Evolutionary conservation across 2,797 vertebrate species (phyloP).

Genomic region (Aphelocoma californica): DNA sequence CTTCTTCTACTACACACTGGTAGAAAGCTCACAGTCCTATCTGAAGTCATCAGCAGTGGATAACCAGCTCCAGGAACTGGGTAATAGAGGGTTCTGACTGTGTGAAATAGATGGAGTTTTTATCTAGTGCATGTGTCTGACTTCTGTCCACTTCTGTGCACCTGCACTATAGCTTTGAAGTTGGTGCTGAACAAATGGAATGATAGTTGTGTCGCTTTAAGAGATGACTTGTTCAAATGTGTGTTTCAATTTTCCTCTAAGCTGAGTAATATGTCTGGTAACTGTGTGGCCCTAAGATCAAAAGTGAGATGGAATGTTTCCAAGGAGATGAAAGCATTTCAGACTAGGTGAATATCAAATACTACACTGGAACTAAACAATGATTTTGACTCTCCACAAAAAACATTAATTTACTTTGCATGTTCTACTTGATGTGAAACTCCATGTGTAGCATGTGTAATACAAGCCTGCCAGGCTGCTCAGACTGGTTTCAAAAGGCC

Average conservation of each 20-base stretch:
- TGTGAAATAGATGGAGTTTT: rapidly evolving
- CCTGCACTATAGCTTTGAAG: neutral
- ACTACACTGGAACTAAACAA: neutral
- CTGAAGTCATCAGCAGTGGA: neutral
- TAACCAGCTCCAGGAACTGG: neutral
- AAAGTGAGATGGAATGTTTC: neutral
- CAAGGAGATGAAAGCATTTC: neutral
- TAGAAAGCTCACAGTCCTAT: neutral
- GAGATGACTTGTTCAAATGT: neutral
- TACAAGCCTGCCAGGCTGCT: neutral
- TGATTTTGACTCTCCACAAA: neutral
- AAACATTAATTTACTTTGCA: neutral
- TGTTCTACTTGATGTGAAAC: neutral
- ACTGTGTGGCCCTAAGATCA: neutral
- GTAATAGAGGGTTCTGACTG: neutral
- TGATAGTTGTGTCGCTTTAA: neutral
- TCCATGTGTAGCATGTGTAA: neutral
- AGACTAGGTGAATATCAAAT: neutral
- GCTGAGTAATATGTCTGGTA: neutral
- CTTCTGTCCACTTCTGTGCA: neutral
- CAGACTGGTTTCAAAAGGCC: neutral
- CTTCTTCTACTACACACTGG: neutral
- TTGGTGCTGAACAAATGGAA: neutral
- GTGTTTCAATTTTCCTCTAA: neutral
- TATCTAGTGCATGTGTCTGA: neutral